These are phyloP conservation scores for Lipotes vexillifer DNA, from an alignment of 2,113 vertebrate species.

Conservation along the genomic window DNA sequence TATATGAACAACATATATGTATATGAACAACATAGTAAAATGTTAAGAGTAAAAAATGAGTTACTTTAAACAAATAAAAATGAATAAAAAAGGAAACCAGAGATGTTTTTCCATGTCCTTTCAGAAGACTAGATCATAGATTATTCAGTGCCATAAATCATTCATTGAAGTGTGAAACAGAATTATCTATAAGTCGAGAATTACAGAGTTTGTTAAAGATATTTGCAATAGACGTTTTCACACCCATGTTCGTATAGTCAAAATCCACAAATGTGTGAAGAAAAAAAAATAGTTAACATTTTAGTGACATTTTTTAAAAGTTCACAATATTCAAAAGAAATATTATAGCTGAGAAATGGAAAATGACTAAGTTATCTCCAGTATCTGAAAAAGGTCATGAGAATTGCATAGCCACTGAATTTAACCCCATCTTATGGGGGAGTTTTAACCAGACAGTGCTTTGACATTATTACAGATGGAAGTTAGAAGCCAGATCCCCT, in stretches of 20 bases:
- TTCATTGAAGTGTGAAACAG: slow-evolving; percentile 41
- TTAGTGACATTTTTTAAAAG: slow-evolving; percentile 74
- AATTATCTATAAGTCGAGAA: slow-evolving; percentile 44
- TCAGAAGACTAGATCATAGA: neutral
- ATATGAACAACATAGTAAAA: slow-evolving; percentile 2
- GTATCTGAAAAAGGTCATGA: slow-evolving; percentile 64
- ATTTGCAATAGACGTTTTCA: slow-evolving; percentile 55
- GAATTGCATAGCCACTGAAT: slow-evolving; percentile 30
- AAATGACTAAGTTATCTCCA: slow-evolving; percentile 63
- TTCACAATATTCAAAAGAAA: slow-evolving; percentile 71
- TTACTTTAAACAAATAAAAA: neutral
- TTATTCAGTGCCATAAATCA: slow-evolving; percentile 36
- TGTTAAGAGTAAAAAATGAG: neutral
- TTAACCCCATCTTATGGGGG: neutral
- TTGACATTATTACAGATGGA: slow-evolving; percentile 23
- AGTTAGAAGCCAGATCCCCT: neutral
- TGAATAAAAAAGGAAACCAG: slow-evolving; percentile 15
- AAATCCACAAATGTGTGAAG: slow-evolving; percentile 65
- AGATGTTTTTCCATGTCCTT: slow-evolving; percentile 21
- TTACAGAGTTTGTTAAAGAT: slow-evolving; percentile 39
- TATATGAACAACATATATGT: neutral
- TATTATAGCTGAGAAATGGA: slow-evolving; percentile 59
- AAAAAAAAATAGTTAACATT: slow-evolving; percentile 72
- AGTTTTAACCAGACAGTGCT: neutral
- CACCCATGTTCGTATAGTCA: slow-evolving; percentile 37